Evolutionary conservation across 1,140 invertebrate genomes (phyloP), one percentile per base, ranked within the genome.

Genomic region (Archegozetes longisetosus): DNA sequence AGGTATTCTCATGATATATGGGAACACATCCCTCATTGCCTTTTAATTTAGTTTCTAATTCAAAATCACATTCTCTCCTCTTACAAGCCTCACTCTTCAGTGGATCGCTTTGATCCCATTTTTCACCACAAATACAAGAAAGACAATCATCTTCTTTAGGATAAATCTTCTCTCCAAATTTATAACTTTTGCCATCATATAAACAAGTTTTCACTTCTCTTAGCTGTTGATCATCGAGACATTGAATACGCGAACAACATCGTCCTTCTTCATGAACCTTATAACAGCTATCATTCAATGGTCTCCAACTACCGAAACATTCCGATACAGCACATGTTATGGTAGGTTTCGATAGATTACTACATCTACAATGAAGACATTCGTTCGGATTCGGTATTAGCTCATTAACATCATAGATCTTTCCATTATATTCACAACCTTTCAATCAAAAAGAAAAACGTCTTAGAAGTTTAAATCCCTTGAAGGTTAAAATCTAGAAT

Each of bases 1-100:
- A 66, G 1, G 57, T 60, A 26, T 66, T 65, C 40, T 66, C 62
- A 48, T 66, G 62, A 53, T 66, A 66, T 13, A 66, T 62, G 13
- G 65, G 65, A 12, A 66, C 58, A 55, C 65, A 66, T 1, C 65
- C 65, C 17, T 4, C 24, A 13, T 24, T 49, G 26, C 49, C 49
- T 27, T 26, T 20, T 29, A 25, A 24, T 50, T 58, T 26, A 1
- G 49, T 25, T 12, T 60, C 47, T 13, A 60, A 58, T 4, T n/a
- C 55, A 14, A 4, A 17, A 22, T 25, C 28, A 9, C 49, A 55
- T 47, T 2, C 12, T n/a, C 2, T 51, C 13, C 9, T 32, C 24
- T 55, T 29, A 23, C 64, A 66, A 20, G 51, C 57, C 2, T 20
- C 53, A 51, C 32, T 53, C 1, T 53, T 22, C 22, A 61, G 2